Base-by-base conservation (phyloP, 37 sponge, comb jelly and placozoan species). In the Chondrosia reniformis region DNA sequence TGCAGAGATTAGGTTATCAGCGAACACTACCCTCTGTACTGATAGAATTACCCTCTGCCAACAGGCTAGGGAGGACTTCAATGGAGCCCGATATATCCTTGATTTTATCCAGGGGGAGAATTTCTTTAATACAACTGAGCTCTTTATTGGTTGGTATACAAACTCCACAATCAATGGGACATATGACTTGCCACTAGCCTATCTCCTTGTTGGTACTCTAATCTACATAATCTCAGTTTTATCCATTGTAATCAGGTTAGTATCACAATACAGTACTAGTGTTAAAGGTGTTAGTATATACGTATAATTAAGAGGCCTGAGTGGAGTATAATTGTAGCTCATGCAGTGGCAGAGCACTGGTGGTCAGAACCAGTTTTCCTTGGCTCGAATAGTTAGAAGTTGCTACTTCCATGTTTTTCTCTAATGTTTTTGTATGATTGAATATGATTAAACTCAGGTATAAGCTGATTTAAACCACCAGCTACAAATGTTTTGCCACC, bases 231-330 rank as follows among this genome's bases (percentile, higher is more conserved):
- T 87, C 49, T 84, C 80, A 17, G 52, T 94, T 0, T 41, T 83
- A 6, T 55, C 88, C 0, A 79, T 94, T 0, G 86, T 90, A 12
- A 80, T 78, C 83, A 94, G 79, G 93, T 92, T 43, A 81, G 88
- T 38, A 39, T 56, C 27, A n/a, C n/a, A 49, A 49, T 10, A 15
- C 10, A 49, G 52, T 10, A 49, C 52, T 49, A 49, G 10, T 49
- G 52, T 49, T 49, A 49, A 15, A n/a, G n/a, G n/a, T n/a, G n/a
- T n/a, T n/a, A n/a, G n/a, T n/a, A n/a, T n/a, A n/a, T n/a, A n/a
- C n/a, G n/a, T n/a, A n/a, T n/a, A n/a, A n/a, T n/a, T n/a, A n/a
- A n/a, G n/a, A n/a, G n/a, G n/a, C n/a, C n/a, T n/a, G n/a, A n/a
- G n/a, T n/a, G n/a, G n/a, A n/a, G n/a, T n/a, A n/a, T n/a, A n/a